Base-by-base conservation (phyloP, 1,140 invertebrate species). In the Samia ricini region DNA sequence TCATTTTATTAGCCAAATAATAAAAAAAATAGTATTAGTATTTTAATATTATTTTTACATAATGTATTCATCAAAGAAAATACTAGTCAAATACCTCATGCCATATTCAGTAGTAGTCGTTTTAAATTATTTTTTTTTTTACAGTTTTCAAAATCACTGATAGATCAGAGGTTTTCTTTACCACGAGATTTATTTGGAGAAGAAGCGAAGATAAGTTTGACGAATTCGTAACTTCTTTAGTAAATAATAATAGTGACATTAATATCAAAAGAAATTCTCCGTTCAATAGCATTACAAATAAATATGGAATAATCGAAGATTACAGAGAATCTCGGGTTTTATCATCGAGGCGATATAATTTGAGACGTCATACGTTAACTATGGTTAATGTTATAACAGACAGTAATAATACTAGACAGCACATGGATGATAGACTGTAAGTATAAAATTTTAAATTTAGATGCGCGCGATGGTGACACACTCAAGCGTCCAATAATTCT, bases 381-480 rank as follows among this genome's bases (percentile, higher is more conserved):
- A 85, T 89, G 79, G 77, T 63, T 0, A 85, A 85, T 65, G 84
- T 89, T 5, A 79, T 89, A 0, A 83, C 78, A 0, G 86, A 89
- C 20, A 85, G 77, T 60, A 89, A 89, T 56, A 76, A 85, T 3
- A 87, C 86, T 0, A 78, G 70, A 24, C 55, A 69, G 2, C 86
- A 89, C 69, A 65, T 89, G 71, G 76, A 81, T 60, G 86, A 89
- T 66, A 72, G 86, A 71, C 61, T 87, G 86, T 89, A 66, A 77
- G 85, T 81, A 71, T 49, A 23, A 2, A 33, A 15, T n/a, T 6
- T n/a, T n/a, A n/a, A n/a, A n/a, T n/a, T n/a, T n/a, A n/a, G n/a
- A n/a, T n/a, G n/a, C n/a, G n/a, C n/a, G n/a, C n/a, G n/a, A n/a
- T n/a, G n/a, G n/a, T n/a, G n/a, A n/a, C n/a, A n/a, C n/a, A n/a